A percentile compares a stretch with the other conserved stretches of the same genome.
Conservation (phyloP, 1,140 invertebrate species). For the Arctopsyche grandis region DNA sequence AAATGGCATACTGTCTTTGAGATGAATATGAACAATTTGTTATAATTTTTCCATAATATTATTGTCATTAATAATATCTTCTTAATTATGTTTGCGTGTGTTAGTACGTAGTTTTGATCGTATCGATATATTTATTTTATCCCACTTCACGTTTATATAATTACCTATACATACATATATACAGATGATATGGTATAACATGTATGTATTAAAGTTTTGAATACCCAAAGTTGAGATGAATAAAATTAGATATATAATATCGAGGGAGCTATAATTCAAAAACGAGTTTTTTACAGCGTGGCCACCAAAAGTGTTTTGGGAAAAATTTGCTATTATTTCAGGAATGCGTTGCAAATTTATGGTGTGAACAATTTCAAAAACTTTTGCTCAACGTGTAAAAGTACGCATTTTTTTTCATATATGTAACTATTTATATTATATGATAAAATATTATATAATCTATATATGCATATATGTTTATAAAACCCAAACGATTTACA, state of each 20-base stretch:
- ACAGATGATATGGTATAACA: no score
- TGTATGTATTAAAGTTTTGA: no score
- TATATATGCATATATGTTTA: no score
- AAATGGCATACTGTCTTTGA: neutral
- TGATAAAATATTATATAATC: neutral
- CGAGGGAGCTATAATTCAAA: neutral
- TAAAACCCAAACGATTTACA: no score
- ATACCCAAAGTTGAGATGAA: no score
- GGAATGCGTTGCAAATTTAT: slow-evolving; percentile 6
- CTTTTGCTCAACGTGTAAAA: neutral
- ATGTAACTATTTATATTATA: neutral
- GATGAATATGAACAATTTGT: slow-evolving; percentile 20
- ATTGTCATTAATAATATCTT: neutral
- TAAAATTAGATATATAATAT: no score
- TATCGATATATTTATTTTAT: no score
- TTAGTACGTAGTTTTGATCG: no score
- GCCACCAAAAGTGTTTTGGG: neutral
- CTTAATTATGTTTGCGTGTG: no score
- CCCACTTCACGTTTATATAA: no score
- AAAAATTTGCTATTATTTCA: slow-evolving; percentile 12
- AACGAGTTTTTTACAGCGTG: neutral
- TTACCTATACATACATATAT: no score
- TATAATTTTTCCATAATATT: neutral
- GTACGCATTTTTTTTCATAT: neutral
- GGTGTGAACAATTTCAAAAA: slow-evolving; percentile 1